Evolutionary conservation across 2,888 invertebrate genomes (phyloP).

Genomic region (Pachymerium ferrugineum): DNA sequence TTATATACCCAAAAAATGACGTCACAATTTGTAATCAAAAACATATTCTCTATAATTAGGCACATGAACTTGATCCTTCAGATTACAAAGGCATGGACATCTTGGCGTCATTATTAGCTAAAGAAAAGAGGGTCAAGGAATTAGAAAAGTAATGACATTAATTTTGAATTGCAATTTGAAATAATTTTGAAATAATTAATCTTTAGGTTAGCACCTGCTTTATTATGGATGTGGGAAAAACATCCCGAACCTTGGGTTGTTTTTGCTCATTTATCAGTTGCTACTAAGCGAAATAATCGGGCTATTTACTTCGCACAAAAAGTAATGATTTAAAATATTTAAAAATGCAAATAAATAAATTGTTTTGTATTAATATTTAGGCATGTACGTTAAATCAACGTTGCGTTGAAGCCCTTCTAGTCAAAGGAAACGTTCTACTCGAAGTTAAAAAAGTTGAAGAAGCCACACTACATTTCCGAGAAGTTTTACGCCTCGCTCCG

Average conservation of each 20-base stretch:
- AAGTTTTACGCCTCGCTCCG: constrained; percentile 58
- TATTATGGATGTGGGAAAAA: constrained; percentile 52
- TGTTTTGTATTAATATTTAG: constrained; percentile 42
- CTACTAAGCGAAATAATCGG: constrained; percentile 60
- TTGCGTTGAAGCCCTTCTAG: constrained; percentile 65
- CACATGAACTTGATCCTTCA: constrained; percentile 53
- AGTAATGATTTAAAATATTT: constrained; percentile 42
- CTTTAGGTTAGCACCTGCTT: constrained; percentile 52
- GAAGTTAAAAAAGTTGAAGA: constrained; percentile 63
- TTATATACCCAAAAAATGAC: neutral
- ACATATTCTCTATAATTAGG: constrained; percentile 45
- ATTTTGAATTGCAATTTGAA: neutral
- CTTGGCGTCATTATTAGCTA: constrained; percentile 58
- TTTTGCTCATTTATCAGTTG: constrained; percentile 64
- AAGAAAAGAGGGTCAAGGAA: constrained; percentile 57
- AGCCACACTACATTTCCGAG: constrained; percentile 61
- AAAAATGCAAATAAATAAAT: neutral
- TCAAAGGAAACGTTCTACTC: constrained; percentile 64
- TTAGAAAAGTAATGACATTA: constrained; percentile 53
- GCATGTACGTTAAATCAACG: constrained; percentile 60
- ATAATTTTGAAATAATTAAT: neutral
- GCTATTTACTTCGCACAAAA: constrained; percentile 69
- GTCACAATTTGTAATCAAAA: neutral
- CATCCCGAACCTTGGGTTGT: constrained; percentile 69
- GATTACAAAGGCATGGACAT: constrained; percentile 60